Base-by-base conservation (phyloP, 2,797 vertebrate species). In the Cynopterus sphinx region DNA sequence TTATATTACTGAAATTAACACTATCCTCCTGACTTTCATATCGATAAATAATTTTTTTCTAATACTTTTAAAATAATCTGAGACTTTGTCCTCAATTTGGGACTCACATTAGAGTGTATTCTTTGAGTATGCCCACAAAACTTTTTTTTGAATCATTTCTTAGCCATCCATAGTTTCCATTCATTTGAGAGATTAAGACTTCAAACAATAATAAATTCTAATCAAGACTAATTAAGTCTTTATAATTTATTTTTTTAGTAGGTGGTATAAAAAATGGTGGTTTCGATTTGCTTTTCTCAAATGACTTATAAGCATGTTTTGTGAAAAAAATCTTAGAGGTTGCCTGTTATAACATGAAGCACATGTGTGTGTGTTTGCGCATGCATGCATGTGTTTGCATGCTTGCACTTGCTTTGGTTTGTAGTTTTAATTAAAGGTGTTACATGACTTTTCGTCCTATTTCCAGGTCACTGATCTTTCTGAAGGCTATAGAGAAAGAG, bases 221-320 rank as follows among this genome's bases (percentile, higher is more conserved):
- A 33, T 90, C 15, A 94, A 88, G 19, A 67, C 31, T 78, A 12
- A 8, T 75, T 94, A 96, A 49, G 28, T 89, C 19, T 96, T 95
- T 61, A 85, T 77, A 87, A 85, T 75, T 15, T 12, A 1, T 55
- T 92, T 87, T 94, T 94, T 85, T 65, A 81, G 16, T 84, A 78
- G 36, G 39, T 91, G 16, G 12, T 75, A 65, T 49, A 83, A 89
- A 73, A 90, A 88, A 55, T 36, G 55, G 17, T 86, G 43, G 39
- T 68, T 96, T 92, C 78, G 6, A 61, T 61, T 95, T 95, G 19
- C 9, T 77, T 36, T 90, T 77, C 70, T 91, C 46, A 95, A 97
- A 87, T n/a, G 19, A 79, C 36, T 68, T 89, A 7, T 82, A 87
- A 78, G 26, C 84, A 67, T 39, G 15, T 55, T 88, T 71, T 92